phyloP scores from a whole-genome alignment of 2,797 vertebrate species.

The Cichlasoma orientale region DNA sequence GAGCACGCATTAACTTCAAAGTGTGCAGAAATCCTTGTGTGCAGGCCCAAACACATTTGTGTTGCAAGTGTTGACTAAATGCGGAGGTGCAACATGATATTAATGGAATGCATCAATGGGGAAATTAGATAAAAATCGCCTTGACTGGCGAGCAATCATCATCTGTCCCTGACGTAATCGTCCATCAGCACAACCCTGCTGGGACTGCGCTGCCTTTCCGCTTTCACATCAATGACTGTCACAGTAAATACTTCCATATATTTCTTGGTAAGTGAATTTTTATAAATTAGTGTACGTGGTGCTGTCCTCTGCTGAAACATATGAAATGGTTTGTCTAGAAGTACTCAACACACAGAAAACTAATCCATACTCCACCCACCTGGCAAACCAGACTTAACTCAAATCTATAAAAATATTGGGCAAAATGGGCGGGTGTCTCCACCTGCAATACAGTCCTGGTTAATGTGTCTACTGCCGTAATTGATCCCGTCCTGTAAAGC shows the following conservation, averaged over 20 bases:
- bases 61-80: no score
- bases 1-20: no score
- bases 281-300: background rate
- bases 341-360: slow-evolving; percentile 30
- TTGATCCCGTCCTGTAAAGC: slow-evolving; percentile 57
- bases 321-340: slow-evolving; percentile 28
- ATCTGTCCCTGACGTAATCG: background rate
- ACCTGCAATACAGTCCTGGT: background rate
- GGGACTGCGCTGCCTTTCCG: background rate
- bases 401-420: slow-evolving; percentile 40
- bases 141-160: background rate
- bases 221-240: background rate
- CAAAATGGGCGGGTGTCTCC: background rate
- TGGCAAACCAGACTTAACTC: slow-evolving; percentile 43
- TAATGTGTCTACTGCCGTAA: slow-evolving; percentile 23
- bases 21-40: no score
- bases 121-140: background rate
- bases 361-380: slow-evolving; percentile 35
- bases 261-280: background rate
- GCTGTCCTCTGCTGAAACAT: background rate
- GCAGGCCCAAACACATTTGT: no score
- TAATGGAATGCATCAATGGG: no score
- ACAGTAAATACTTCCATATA: background rate
- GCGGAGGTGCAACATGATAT: no score
- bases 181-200: background rate